Evolutionary conservation across 2,888 invertebrate species (phyloP), one percentile per base, ranked within the genome.

Genomic region (Drosophila leonis): DNA sequence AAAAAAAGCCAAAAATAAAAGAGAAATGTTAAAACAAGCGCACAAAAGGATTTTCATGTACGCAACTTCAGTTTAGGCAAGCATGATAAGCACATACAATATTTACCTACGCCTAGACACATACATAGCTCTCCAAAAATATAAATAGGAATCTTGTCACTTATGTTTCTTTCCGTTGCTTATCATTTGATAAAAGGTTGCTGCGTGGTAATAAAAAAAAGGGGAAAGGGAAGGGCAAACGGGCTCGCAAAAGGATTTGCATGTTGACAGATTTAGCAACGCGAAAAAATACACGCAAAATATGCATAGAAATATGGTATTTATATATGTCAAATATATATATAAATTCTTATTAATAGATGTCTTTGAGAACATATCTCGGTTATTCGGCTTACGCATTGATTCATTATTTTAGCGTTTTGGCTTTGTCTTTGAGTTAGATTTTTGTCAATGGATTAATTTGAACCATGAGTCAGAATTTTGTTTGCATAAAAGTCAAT

Each of bases 41-140:
- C 41, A 24, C 54, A 64, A 78, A 81, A 65, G 77, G 75, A 74
- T 81, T 82, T 74, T 42, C 62, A 39, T 71, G 74, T 73, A 49
- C 41, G 42, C 39, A 49, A 27, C n/a, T n/a, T 33, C 29, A 39
- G 9, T 37, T 29, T 7, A 35, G 31, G 57, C 10, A 15, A 27
- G n/a, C 12, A 41, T 7, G 27, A 42, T 35, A 27, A 27, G 12
- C n/a, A 9, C 4, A 31, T 44, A 15, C n/a, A n/a, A n/a, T n/a
- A n/a, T 12, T n/a, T 65, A 18, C 35, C 29, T 51, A 54, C 20
- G 55, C 51, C 55, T 46, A 49, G 8, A 49, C 24, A 46, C 10
- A 51, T 13, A 39, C 27, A 31, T 44, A 31, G 18, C 52, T 42
- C 20, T 42, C 49, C 9, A 15, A n/a, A 33, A 63, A 18, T 37